Conservation (phyloP, 2,113 vertebrate genomes). For the Bostrychus sinensis region DNA sequence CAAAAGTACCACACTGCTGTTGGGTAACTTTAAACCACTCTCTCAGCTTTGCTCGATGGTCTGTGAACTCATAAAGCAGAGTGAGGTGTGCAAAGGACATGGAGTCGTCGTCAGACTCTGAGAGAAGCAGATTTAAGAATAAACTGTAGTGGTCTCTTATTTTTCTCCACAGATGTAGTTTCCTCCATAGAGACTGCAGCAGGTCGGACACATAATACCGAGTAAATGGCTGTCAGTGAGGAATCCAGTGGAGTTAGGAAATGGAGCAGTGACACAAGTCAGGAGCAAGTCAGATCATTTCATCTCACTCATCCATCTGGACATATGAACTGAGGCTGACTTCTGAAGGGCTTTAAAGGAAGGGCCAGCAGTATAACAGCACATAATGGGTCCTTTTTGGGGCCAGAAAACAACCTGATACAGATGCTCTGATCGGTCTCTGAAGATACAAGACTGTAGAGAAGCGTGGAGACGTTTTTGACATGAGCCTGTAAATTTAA, state of each 20-base stretch:
- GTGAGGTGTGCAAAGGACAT: no score
- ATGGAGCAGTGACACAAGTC: constrained; percentile 16
- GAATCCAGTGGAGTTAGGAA: constrained; percentile 19
- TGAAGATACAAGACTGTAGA: not conserved
- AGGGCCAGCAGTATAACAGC: not conserved
- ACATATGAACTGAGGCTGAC: not conserved
- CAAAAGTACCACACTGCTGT: no score
- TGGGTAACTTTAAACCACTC: no score
- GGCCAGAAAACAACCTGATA: constrained; percentile 5
- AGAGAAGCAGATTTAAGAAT: no score
- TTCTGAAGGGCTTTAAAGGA: not conserved
- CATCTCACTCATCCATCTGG: constrained; percentile 9
- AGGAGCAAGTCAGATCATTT: constrained; percentile 18
- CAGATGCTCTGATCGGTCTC: not conserved
- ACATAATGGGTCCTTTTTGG: constrained; percentile 3
- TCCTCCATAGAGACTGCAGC: constrained; percentile 47
- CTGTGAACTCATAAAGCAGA: no score
- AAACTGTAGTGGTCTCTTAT: not conserved
- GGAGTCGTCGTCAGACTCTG: no score
- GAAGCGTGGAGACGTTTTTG: not conserved
- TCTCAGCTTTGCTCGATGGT: no score
- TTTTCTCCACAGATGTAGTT: constrained; percentile 18
- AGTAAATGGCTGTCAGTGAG: constrained; percentile 21
- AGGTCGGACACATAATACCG: constrained; percentile 36
- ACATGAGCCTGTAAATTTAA: not conserved